Percentiles rank a stretch among this genome's conserved stretches.
These are phyloP conservation scores for Amblyornis subalaris DNA, from an alignment of 2,113 vertebrate genomes.

Conservation along the genomic window DNA sequence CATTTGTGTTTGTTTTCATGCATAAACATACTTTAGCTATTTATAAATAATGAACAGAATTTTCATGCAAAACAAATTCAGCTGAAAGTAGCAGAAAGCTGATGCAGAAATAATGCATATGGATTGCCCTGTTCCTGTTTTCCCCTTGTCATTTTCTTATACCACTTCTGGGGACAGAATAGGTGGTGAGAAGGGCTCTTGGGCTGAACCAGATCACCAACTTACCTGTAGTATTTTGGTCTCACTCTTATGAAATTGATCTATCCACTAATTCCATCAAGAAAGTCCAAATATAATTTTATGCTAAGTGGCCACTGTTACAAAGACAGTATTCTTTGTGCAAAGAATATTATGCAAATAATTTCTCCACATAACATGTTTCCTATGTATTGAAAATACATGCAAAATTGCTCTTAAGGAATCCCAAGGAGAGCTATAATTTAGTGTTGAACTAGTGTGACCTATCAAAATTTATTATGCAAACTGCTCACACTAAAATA, in stretches of 20 bases:
- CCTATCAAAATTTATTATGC: background rate
- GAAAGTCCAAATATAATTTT: background rate
- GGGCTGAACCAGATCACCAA: background rate
- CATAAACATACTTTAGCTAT: background rate
- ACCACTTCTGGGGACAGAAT: background rate
- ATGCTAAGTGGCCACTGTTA: background rate
- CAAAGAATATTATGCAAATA: background rate
- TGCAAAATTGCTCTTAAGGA: background rate
- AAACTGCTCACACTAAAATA: background rate
- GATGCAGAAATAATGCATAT: background rate
- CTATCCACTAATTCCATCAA: background rate
- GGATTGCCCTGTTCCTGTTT: background rate
- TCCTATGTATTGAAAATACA: background rate
- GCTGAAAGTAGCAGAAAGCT: background rate
- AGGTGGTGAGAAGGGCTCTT: background rate
- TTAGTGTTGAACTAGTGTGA: background rate
- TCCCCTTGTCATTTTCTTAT: background rate
- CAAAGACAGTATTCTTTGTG: background rate
- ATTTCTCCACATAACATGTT: background rate
- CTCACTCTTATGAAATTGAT: background rate
- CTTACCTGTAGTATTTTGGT: background rate
- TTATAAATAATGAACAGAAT: background rate
- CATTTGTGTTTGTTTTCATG: background rate
- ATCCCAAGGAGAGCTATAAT: background rate
- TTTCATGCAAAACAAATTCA: background rate